These are phyloP conservation scores for Alloplasta piceator DNA, from an alignment of 2,888 invertebrate species.

Conservation along the genomic window DNA sequence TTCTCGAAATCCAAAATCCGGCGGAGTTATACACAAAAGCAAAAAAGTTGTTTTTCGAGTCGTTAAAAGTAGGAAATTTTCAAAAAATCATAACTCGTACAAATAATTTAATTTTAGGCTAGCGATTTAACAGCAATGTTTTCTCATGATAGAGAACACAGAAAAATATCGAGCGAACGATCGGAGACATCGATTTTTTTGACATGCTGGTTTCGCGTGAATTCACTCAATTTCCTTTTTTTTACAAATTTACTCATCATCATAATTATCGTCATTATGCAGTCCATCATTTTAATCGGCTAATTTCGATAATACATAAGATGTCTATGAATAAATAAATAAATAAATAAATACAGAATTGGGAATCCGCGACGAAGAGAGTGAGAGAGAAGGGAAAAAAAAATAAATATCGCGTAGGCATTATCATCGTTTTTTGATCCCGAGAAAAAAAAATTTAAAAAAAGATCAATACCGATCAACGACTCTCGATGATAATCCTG, in stretches of 20 bases:
- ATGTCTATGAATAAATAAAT: constrained; percentile 56
- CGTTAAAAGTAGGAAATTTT: too few relatives aligned
- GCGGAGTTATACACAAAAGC: too few relatives aligned
- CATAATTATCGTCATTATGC: constrained; percentile 37
- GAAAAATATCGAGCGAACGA: too few relatives aligned
- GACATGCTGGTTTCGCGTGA: constrained; percentile 25
- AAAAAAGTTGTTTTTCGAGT: too few relatives aligned
- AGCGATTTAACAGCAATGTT: too few relatives aligned
- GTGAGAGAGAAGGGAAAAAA: neutral
- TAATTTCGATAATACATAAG: constrained; percentile 52
- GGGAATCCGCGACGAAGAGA: constrained; percentile 24
- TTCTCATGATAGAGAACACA: too few relatives aligned
- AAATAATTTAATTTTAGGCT: too few relatives aligned
- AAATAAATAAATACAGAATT: constrained; percentile 48
- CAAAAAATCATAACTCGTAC: too few relatives aligned
- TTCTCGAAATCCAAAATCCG: too few relatives aligned
- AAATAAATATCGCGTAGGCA: constrained; percentile 48
- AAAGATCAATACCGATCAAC: constrained; percentile 38
- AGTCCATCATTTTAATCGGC: constrained; percentile 35
- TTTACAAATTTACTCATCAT: constrained; percentile 29
- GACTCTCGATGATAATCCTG: constrained; percentile 17
- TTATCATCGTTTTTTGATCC: constrained; percentile 45
- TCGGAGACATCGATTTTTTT: too few relatives aligned
- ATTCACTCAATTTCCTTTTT: constrained; percentile 32
- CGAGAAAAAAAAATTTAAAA: constrained; percentile 22